These are phyloP conservation scores for Melipona bicolor DNA, from an alignment of 2,888 invertebrate species.

Conservation along the genomic window DNA sequence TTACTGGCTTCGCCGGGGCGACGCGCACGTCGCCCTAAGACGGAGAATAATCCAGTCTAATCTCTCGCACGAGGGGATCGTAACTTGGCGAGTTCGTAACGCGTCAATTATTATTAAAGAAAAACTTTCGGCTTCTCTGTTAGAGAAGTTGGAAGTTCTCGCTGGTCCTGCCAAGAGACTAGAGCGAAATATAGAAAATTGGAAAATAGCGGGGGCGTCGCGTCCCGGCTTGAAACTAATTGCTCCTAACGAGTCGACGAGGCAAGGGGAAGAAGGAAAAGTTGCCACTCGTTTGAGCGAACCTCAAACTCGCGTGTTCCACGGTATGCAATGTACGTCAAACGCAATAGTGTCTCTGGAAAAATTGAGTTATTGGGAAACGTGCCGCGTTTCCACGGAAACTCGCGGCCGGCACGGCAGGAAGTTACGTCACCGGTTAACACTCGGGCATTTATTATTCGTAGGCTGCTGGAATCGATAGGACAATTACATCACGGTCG, in stretches of 20 bases:
- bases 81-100: too few species aligned
- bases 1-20: too few species aligned
- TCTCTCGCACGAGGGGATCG: too few species aligned
- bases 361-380: conserved; percentile 59
- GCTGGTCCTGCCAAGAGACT: too few species aligned
- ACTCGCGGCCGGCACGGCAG: neutral
- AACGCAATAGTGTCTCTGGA: conserved; percentile 35
- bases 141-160: too few species aligned
- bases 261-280: neutral
- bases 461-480: conserved; percentile 1
- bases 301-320: too few species aligned
- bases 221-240: neutral
- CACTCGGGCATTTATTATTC: conserved; percentile 40
- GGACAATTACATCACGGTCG: conserved; percentile 29
- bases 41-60: too few species aligned
- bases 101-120: too few species aligned
- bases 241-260: neutral
- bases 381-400: conserved; percentile 39
- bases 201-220: neutral
- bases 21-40: too few species aligned
- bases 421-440: conserved; percentile 38
- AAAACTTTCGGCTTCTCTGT: too few species aligned
- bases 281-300: neutral
- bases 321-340: conserved; percentile 34
- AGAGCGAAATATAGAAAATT: neutral